Base-by-base conservation (phyloP, 2,888 invertebrate species). In the Allacma fusca region DNA sequence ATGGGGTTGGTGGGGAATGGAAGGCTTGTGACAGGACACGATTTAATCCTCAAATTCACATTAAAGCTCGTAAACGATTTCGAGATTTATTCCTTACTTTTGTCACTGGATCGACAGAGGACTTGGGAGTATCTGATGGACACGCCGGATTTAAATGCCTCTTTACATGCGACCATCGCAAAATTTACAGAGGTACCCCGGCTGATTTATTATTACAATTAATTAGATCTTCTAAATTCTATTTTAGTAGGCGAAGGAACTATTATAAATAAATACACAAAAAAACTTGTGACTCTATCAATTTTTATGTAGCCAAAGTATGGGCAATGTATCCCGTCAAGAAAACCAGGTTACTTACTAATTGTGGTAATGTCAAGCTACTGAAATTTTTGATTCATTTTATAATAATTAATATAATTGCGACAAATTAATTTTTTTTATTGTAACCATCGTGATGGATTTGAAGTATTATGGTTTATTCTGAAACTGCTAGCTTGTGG, bases 1-100 rank as follows among this genome's bases (percentile, higher is more conserved):
- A 75, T 21, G 75, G 75, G 1, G 75, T 75, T 21, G 75, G 75
- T 40, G 75, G 75, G 19, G 75, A 75, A 68, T 19, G 24, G 2
- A 44, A 26, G 23, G 65, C 24, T 43, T 75, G 75, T 44, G 67
- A 34, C n/a, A 64, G 23, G 40, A 40, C 12, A 28, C 7, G 7
- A 9, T 16, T 13, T 16, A 34, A 5, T 5, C 9, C 16, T 12
- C 2, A 69, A 16, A 7, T 7, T 2, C 12, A 12, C 21, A 13
- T 7, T 1, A 65, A 68, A 29, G 67, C 75, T 12, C 7, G 28
- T 5, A 1, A 65, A 26, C 50, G 68, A 19, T 68, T 26, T 26
- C 65, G 68, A 2, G 75, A 75, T 50, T 29, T 75, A 12, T 75
- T 28, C 23, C 0, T 75, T 5, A 12, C 26, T 19, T 75, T 67